These are phyloP conservation scores for Paedocypris micromegethes DNA, from an alignment of 2,797 vertebrate species.

Conservation along the genomic window DNA sequence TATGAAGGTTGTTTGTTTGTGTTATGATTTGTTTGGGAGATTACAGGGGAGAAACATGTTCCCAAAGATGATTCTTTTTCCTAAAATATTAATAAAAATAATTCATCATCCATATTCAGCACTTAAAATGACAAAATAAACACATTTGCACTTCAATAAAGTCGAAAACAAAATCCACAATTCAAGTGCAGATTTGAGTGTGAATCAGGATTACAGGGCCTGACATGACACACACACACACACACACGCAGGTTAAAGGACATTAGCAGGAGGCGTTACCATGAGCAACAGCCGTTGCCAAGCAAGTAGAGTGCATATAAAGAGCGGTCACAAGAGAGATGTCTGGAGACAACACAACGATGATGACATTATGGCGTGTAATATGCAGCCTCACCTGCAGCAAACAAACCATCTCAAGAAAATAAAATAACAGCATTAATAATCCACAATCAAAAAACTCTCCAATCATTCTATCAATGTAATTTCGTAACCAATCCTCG, in stretches of 20 bases:
- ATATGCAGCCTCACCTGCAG: background rate
- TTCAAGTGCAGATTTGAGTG: background rate
- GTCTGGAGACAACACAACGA: constrained; percentile 29
- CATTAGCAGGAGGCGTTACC: constrained; percentile 49
- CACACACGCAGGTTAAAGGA: constrained; percentile 15
- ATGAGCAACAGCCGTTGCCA: constrained; percentile 60
- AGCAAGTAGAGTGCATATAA: constrained; percentile 48
- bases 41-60: no score
- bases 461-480: no score
- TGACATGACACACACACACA: constrained; percentile 11
- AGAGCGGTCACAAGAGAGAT: constrained; percentile 29
- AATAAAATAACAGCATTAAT: no score
- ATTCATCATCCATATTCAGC: no score
- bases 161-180: background rate
- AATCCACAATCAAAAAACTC: no score
- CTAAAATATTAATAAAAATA: no score
- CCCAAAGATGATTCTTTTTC: no score
- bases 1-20: no score
- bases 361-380: constrained; percentile 12
- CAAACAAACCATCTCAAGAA: background rate
- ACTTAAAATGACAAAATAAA: no score
- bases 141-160: background rate
- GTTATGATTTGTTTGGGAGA: no score
- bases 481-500: no score
- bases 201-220: constrained; percentile 16